A percentile compares a stretch with the other conserved stretches of the same genome.
phyloP scores from a whole-genome alignment of 2,113 vertebrate genomes.

The Arenaria interpres region DNA sequence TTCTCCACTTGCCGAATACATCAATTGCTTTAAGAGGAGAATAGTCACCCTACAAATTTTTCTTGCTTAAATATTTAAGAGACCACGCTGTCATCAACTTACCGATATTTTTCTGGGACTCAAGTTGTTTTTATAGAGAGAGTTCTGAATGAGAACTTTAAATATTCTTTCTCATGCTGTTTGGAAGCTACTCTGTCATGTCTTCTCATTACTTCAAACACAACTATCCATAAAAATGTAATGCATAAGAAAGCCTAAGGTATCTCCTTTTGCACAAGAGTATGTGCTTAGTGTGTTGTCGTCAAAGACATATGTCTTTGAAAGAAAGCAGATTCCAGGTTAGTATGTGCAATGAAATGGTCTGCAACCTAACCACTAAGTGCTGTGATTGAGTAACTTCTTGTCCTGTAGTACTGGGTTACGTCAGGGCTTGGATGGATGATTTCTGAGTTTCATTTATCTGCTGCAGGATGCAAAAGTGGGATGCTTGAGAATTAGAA shows the following conservation, averaged over 20 bases:
- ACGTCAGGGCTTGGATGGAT: neutral
- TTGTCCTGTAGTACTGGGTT: neutral
- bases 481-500: neutral
- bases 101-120: neutral
- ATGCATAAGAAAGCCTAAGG: neutral
- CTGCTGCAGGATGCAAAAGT: neutral
- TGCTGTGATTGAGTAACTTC: neutral
- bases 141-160: neutral
- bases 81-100: neutral
- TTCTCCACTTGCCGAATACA: neutral
- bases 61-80: neutral
- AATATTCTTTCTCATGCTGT: neutral
- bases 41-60: neutral
- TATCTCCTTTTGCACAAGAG: neutral
- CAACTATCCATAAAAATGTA: too few relatives aligned
- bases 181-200: neutral
- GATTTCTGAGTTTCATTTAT: neutral
- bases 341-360: neutral
- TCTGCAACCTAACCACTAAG: neutral
- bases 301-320: neutral
- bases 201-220: rapidly evolving
- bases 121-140: neutral
- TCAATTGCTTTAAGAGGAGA: neutral
- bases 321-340: neutral
- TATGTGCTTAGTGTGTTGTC: neutral